Conservation (phyloP, 2,888 invertebrate genomes). For the Cataglyphis altisquamis region DNA sequence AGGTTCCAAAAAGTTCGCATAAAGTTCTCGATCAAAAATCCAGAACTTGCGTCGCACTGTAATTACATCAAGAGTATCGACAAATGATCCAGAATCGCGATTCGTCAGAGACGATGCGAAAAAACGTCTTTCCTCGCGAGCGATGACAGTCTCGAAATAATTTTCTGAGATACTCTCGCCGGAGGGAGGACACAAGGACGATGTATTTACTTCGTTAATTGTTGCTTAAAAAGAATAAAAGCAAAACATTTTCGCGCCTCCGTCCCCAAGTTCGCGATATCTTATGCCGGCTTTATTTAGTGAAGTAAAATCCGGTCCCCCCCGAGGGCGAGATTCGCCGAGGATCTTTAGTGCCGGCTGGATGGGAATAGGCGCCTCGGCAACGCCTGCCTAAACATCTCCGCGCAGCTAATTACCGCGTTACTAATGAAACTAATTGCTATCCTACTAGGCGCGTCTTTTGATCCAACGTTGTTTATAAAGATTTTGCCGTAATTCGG, state of each 20-base stretch:
- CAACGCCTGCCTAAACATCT: conserved; percentile 36
- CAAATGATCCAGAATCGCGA: not conserved
- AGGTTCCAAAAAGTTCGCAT: not conserved
- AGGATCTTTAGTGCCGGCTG: conserved; percentile 26
- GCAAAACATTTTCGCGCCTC: not conserved
- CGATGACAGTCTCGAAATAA: not conserved
- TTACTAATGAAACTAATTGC: conserved; percentile 78
- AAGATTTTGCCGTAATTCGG: conserved; percentile 70
- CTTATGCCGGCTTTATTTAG: conserved; percentile 7
- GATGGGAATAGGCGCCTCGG: conserved; percentile 8
- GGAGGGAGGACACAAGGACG: not conserved
- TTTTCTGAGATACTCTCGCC: not conserved
- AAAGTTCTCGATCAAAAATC: not conserved
- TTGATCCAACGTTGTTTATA: conserved; percentile 73
- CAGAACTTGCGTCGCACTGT: not conserved
- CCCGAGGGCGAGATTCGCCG: conserved; percentile 31
- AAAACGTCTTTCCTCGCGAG: not conserved
- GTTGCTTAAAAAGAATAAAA: not conserved
- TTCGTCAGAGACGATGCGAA: not conserved
- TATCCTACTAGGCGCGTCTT: conserved; percentile 69
- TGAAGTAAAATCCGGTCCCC: conserved; percentile 25
- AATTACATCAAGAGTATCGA: not conserved
- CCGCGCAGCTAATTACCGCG: conserved; percentile 76
- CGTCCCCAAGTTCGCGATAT: not conserved
- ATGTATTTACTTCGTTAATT: not conserved